Conservation (phyloP, 2,113 vertebrate genomes). For the Tringa solitaria region DNA sequence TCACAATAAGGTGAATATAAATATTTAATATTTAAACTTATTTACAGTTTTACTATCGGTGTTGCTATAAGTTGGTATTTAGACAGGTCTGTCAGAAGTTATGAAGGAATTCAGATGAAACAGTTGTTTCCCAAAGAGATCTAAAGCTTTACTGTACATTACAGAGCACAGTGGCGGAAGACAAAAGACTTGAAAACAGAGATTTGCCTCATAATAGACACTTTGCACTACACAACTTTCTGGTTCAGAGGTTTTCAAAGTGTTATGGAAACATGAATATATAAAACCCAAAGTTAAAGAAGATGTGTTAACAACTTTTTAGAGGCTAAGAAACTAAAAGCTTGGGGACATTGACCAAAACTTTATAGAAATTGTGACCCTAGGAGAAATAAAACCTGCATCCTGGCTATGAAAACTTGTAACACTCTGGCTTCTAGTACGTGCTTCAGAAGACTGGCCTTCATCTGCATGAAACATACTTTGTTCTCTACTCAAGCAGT, state of each 20-base stretch:
- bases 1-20: neutral
- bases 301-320: neutral
- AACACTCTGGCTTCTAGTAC: neutral
- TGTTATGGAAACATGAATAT: neutral
- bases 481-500: neutral
- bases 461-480: neutral
- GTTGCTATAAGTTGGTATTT: neutral
- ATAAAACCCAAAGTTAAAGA: neutral
- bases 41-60: neutral
- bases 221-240: neutral
- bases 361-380: neutral
- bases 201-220: neutral
- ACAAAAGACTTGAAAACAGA: neutral
- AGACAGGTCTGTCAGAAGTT: neutral
- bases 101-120: neutral
- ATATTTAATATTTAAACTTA: neutral
- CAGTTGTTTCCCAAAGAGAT: neutral
- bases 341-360: neutral
- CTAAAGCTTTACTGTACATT: neutral
- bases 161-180: neutral
- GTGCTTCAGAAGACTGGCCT: neutral
- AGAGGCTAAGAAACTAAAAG: neutral
- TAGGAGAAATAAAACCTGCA: neutral
- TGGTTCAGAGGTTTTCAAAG: neutral
- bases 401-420: neutral